Evolutionary conservation across 1,140 invertebrate genomes (phyloP).

Genomic region (Pseudomyrmex dendroicus): DNA sequence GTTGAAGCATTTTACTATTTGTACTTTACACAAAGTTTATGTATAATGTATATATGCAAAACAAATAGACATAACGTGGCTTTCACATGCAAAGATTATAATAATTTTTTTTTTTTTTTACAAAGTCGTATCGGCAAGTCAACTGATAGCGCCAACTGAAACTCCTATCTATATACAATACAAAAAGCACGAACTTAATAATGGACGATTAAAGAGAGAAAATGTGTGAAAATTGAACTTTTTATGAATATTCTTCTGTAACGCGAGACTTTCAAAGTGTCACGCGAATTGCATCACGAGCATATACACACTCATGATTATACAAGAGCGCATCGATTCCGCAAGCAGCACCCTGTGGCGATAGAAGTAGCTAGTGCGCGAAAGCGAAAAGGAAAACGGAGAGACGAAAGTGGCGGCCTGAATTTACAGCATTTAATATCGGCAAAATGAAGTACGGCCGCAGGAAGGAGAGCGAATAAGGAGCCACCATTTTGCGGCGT

Average conservation of each 20-base stretch:
- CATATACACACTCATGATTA: not conserved
- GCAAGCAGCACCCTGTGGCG: not conserved
- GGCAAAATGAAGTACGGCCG: constrained; percentile 78
- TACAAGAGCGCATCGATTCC: constrained; percentile 29
- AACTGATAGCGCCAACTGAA: no score
- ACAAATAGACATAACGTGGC: not conserved
- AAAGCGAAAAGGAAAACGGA: not conserved
- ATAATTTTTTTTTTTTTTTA: no score
- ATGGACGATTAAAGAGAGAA: no score
- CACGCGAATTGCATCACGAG: no score
- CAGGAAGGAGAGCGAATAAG: constrained; percentile 63
- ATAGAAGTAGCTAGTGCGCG: constrained; percentile 8
- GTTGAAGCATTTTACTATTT: constrained; percentile 1
- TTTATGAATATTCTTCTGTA: no score
- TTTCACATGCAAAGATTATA: no score
- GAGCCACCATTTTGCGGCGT: constrained; percentile 75
- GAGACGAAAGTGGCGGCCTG: constrained; percentile 48
- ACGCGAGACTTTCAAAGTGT: no score
- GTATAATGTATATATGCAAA: no score
- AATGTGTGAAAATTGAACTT: no score
- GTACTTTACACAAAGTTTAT: not conserved
- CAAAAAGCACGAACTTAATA: no score
- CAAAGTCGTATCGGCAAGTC: no score
- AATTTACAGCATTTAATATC: constrained; percentile 77
- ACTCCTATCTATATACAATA: no score